Conservation (phyloP, 2,113 vertebrate species). For the Rhineura floridana region DNA sequence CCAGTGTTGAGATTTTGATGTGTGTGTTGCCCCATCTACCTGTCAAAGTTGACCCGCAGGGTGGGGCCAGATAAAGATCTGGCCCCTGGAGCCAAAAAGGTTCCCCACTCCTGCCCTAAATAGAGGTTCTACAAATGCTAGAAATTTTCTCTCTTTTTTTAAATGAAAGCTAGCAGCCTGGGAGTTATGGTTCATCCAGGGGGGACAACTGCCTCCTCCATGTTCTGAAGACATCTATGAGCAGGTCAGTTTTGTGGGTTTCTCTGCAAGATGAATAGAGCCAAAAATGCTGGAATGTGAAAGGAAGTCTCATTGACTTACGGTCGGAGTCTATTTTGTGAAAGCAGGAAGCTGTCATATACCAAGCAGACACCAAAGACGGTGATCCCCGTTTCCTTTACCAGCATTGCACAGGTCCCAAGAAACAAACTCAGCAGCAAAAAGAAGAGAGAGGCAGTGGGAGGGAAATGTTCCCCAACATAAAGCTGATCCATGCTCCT, state of each 20-base stretch:
- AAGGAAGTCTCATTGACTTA: constrained; percentile 77
- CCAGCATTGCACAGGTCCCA: constrained; percentile 96
- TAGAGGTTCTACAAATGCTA: no score
- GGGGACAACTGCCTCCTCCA: neutral
- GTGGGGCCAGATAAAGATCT: no score
- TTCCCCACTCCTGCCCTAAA: no score
- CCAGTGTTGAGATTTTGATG: no score
- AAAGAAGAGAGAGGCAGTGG: constrained; percentile 80
- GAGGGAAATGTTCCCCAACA: constrained; percentile 77
- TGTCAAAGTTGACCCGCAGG: no score
- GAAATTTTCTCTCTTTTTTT: no score
- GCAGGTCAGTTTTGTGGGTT: neutral
- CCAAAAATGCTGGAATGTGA: neutral
- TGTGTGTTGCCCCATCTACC: no score
- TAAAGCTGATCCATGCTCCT: constrained; percentile 85
- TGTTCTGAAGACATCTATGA: neutral
- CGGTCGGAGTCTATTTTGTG: constrained; percentile 78
- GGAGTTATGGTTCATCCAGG: neutral
- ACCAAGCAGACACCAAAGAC: constrained; percentile 94
- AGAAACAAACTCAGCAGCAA: constrained; percentile 86
- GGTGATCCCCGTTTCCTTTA: constrained; percentile 95
- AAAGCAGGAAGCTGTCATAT: constrained; percentile 90
- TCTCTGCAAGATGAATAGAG: no score
- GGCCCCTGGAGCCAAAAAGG: no score
- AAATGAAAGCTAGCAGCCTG: no score